These are phyloP conservation scores for Temnothorax ravouxi DNA, from an alignment of 2,888 invertebrate genomes.

Conservation along the genomic window DNA sequence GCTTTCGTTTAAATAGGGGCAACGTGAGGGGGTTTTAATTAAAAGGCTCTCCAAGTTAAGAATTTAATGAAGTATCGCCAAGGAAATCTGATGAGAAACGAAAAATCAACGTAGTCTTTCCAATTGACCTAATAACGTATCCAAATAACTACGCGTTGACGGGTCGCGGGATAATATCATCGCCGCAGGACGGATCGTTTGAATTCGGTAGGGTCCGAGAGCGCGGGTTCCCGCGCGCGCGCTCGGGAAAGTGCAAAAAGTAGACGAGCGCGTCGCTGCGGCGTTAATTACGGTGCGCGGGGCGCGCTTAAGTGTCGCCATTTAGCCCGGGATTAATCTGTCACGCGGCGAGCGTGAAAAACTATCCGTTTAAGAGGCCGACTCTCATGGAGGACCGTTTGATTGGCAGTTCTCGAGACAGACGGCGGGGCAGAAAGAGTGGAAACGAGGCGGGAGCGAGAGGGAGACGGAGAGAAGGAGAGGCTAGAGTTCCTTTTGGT, in stretches of 20 bases:
- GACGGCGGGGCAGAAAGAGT: background rate
- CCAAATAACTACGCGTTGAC: background rate
- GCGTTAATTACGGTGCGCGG: constrained; percentile 69
- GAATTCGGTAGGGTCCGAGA: constrained; percentile 13
- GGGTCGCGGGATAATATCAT: background rate
- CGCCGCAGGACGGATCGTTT: background rate
- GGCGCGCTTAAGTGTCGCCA: constrained; percentile 71
- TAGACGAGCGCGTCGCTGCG: background rate
- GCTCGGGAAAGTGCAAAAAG: constrained; percentile 40
- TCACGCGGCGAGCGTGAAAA: constrained; percentile 74
- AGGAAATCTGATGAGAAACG: background rate
- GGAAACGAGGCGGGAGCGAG: background rate
- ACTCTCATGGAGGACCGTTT: constrained; percentile 69
- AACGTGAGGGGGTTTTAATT: background rate
- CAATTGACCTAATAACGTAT: background rate
- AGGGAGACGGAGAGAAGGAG: constrained; percentile 17
- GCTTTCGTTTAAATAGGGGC: background rate
- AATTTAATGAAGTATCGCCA: background rate
- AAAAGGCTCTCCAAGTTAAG: background rate
- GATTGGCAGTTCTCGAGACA: constrained; percentile 78
- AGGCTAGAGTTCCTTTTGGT: constrained; percentile 59
- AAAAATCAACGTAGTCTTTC: background rate
- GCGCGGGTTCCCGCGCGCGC: background rate
- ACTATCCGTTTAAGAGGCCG: constrained; percentile 75
- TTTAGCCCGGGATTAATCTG: constrained; percentile 75